Percentiles rank a stretch among this genome's conserved stretches.
Evolutionary conservation across 2,113 vertebrate genomes (phyloP).

Genomic region (Mohoua ochrocephala): DNA sequence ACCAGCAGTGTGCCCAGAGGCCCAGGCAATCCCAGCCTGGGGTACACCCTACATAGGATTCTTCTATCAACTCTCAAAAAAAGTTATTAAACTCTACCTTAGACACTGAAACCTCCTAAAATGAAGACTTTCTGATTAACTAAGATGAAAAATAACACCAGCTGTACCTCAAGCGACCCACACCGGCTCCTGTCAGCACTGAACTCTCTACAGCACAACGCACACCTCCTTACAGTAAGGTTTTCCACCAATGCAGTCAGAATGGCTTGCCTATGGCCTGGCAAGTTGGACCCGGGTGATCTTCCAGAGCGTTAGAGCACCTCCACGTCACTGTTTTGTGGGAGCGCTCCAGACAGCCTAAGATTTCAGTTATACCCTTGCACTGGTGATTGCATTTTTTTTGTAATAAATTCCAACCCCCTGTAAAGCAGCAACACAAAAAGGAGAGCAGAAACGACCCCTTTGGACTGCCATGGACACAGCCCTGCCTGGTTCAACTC

Average conservation of each 20-base stretch:
- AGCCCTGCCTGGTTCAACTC: background rate
- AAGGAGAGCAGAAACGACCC: accelerated
- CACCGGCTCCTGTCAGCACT: accelerated
- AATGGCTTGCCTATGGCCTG: accelerated
- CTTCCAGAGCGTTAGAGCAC: background rate
- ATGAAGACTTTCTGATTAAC: background rate
- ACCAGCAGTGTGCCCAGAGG: background rate
- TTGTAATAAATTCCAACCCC: background rate
- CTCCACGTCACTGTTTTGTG: accelerated
- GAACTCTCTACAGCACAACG: accelerated
- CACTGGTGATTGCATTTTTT: background rate
- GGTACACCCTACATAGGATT: accelerated
- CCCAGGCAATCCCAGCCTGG: background rate
- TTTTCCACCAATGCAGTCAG: background rate
- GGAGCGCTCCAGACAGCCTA: background rate
- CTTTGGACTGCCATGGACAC: accelerated
- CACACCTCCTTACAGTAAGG: background rate
- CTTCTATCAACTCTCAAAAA: background rate
- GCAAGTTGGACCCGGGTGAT: accelerated
- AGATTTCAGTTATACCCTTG: background rate
- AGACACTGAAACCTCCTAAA: background rate
- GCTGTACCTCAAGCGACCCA: background rate
- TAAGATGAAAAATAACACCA: background rate
- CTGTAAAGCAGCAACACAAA: background rate
- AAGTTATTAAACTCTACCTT: background rate